These are phyloP conservation scores for Malurus elegans DNA, from an alignment of 2,113 vertebrate species.

Conservation along the genomic window DNA sequence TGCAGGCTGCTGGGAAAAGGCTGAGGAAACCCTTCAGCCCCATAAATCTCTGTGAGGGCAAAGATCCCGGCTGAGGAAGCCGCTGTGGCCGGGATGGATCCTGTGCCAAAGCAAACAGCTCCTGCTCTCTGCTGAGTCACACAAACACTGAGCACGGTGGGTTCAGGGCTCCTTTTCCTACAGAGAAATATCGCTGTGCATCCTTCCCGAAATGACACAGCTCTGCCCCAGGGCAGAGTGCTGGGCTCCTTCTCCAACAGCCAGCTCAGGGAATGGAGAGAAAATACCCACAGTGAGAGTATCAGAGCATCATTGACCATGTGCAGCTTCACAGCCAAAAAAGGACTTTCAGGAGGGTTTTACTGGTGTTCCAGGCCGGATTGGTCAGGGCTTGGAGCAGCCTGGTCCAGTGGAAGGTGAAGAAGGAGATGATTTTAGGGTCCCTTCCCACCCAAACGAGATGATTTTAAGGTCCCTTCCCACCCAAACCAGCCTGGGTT, in stretches of 20 bases:
- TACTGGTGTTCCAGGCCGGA: not conserved
- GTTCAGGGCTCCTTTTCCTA: not conserved
- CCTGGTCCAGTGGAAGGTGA: not conserved
- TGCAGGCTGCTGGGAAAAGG: not conserved
- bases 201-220: not conserved
- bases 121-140: not conserved
- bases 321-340: not conserved
- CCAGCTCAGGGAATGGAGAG: rapidly evolving
- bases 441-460: not conserved
- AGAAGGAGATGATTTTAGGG: not conserved
- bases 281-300: not conserved
- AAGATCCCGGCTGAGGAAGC: not conserved
- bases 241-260: not conserved
- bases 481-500: not conserved
- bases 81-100: not conserved
- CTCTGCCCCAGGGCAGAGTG: not conserved
- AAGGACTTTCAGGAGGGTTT: too few species aligned
- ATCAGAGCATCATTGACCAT: rapidly evolving
- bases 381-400: not conserved
- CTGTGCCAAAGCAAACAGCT: slow-evolving; percentile 14
- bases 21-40: not conserved
- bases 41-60: not conserved
- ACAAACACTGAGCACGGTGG: rapidly evolving
- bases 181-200: rapidly evolving
- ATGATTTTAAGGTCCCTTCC: not conserved